phyloP scores from a whole-genome alignment of 2,797 vertebrate species.

The Manis crassicaudata region DNA sequence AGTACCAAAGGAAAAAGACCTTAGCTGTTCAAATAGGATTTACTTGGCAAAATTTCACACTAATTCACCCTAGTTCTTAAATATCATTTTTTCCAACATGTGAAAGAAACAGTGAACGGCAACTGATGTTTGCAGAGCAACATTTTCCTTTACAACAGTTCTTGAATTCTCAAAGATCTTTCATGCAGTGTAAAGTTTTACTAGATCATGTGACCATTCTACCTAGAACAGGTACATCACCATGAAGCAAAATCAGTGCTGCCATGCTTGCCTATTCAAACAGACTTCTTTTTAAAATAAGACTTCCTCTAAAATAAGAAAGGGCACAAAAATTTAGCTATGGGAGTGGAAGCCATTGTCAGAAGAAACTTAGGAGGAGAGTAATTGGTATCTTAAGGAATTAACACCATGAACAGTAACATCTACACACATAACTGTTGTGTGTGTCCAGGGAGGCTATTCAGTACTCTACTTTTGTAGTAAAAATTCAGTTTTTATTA shows the following conservation, averaged over 20 bases:
- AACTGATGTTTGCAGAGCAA: not conserved
- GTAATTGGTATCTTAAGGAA: not conserved
- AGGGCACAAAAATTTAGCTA: not conserved
- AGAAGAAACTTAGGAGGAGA: not conserved
- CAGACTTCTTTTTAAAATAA: not conserved
- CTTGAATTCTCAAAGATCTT: conserved; percentile 27
- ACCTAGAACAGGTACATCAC: conserved; percentile 52
- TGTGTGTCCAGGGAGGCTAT: not conserved
- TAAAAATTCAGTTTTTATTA: not conserved
- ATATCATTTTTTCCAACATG: not conserved
- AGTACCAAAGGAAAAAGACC: not conserved
- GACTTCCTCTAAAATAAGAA: conserved; percentile 17
- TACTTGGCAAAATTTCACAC: not conserved
- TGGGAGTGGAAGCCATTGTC: not conserved
- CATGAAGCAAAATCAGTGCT: conserved; percentile 69
- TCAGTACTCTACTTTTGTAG: not conserved
- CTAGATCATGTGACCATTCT: conserved; percentile 32
- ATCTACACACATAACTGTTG: not conserved
- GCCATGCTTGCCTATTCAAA: not conserved
- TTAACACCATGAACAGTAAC: not conserved
- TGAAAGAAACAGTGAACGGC: not conserved
- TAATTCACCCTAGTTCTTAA: not conserved
- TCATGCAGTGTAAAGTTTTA: conserved; percentile 56
- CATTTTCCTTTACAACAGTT: not conserved
- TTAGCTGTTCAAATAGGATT: not conserved